These are phyloP conservation scores for Erebia ligea DNA, from an alignment of 2,888 invertebrate genomes.

Conservation along the genomic window DNA sequence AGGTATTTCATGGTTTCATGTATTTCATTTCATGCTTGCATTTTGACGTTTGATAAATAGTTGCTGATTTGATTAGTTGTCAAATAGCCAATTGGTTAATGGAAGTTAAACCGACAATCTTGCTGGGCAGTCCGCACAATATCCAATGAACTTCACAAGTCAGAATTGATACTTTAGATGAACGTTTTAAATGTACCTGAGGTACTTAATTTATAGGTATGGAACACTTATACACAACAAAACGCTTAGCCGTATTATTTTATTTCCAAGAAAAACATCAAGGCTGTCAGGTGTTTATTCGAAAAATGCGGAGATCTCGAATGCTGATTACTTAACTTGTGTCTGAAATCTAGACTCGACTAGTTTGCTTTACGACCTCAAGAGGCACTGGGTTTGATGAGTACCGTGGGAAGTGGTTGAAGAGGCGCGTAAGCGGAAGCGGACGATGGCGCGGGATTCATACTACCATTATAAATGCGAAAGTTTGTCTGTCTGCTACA, in stretches of 20 bases:
- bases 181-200: no score
- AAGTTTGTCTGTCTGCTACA: no score
- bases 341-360: slow-evolving; percentile 19
- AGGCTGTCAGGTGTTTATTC: slow-evolving; percentile 32
- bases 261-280: slow-evolving; percentile 36
- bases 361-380: slow-evolving; percentile 10
- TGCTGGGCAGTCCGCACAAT: no score
- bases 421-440: background rate
- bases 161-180: no score
- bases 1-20: no score
- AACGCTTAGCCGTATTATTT: slow-evolving; percentile 18
- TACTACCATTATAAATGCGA: no score
- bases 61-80: no score
- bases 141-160: no score
- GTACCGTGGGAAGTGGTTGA: background rate
- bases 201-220: background rate
- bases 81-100: no score
- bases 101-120: no score
- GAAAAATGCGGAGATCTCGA: slow-evolving; percentile 38
- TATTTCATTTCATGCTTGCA: no score
- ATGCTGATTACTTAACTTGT: slow-evolving; percentile 31
- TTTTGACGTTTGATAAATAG: no score
- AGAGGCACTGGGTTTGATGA: slow-evolving; percentile 10
- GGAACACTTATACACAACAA: slow-evolving; percentile 5
- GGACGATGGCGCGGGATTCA: background rate